phyloP scores from a whole-genome alignment of 1,140 invertebrate species.

The Limonius californicus region DNA sequence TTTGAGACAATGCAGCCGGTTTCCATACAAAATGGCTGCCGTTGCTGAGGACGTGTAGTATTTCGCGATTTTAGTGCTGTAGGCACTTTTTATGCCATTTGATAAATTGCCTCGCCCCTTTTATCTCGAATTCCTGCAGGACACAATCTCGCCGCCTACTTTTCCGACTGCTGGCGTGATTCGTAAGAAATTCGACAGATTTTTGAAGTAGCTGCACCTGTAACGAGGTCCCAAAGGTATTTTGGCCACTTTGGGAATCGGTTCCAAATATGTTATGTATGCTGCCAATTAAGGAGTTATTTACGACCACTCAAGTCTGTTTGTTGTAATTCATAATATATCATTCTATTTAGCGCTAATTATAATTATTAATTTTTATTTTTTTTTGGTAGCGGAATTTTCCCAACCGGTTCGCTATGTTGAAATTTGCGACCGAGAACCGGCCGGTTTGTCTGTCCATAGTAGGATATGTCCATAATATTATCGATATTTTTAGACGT shows the following conservation, averaged over 20 bases:
- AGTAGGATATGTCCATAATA: background rate
- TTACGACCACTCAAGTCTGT: too few relatives aligned
- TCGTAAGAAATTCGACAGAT: background rate
- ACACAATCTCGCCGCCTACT: background rate
- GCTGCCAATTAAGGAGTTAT: too few relatives aligned
- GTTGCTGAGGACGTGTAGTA: conserved; percentile 32
- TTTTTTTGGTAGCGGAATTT: too few relatives aligned
- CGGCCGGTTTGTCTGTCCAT: background rate
- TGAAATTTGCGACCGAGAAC: background rate
- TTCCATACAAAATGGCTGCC: conserved; percentile 38
- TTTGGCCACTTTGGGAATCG: too few relatives aligned
- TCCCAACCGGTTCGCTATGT: background rate
- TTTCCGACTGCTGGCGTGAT: background rate
- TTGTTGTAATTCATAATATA: too few relatives aligned
- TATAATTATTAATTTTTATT: too few relatives aligned
- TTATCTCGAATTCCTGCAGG: background rate
- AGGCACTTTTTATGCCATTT: conserved; percentile 17
- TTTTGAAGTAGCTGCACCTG: conserved; percentile 1
- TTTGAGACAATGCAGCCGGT: conserved; percentile 26
- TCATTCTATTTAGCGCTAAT: too few relatives aligned
- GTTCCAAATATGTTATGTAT: too few relatives aligned
- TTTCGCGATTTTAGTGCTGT: conserved; percentile 23
- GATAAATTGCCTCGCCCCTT: too few relatives aligned
- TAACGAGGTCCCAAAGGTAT: too few relatives aligned
- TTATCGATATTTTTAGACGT: background rate